Base-by-base conservation (phyloP, 2,797 vertebrate genomes). In the Alcedo quadribrachys region DNA sequence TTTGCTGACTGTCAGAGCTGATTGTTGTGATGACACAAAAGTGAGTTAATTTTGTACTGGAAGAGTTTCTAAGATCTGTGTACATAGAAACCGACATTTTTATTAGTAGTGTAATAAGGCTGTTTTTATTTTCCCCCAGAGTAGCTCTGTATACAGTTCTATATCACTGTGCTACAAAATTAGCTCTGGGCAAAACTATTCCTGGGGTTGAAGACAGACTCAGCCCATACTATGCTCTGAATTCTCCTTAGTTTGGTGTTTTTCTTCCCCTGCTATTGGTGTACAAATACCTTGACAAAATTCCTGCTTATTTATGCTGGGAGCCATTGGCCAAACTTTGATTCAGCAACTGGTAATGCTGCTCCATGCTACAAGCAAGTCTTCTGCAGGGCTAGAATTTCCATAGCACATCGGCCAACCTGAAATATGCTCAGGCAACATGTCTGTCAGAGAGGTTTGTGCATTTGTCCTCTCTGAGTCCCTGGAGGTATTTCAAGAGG, bases 41-140 rank as follows among this genome's bases (percentile, higher is more conserved):
- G n/a, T 42, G 33, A 87, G 68, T 20, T 89, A 70, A 87, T 87
- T 92, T 94, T 85, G 62, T 74, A 50, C 78, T 74, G 55, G 53
- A 81, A 77, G 57, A 22, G 4, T 57, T 93, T 88, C 53, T 79
- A 88, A 85, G 24, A 80, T 87, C 75, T 76, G 42, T 63, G 66
- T 61, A 46, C 45, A 70, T 18, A 80, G 78, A 79, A 90, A 88
- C 35, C 91, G 81, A 81, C 50, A 42, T 77, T 94, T 95, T 95
- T 62, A 81, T 80, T 43, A 81, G 76, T 24, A 46, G 42, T 37
- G n/a, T 61, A 85, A 45, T 58, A 83, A 79, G 28, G 54, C n/a
- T 76, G 51, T 20, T 91, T 87, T 76, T 79, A 74, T 90, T 95
- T 94, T 50, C 42, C 62, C n/a, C 51, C 2, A 5, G 63, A 91